Evolutionary conservation across 2,113 vertebrate species (phyloP).

Genomic region (Centropus bengalensis): DNA sequence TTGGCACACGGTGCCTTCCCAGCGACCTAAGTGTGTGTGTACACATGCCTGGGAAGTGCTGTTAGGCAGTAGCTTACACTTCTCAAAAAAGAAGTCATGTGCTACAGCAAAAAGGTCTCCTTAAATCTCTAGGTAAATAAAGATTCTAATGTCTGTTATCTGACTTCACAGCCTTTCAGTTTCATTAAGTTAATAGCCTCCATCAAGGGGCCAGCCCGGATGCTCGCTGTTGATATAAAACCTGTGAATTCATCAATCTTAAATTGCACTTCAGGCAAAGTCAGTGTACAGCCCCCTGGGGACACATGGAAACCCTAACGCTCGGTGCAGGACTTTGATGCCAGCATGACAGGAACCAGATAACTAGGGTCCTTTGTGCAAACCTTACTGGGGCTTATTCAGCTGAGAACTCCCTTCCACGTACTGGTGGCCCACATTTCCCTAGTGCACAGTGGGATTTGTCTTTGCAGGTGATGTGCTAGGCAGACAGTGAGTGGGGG

Average conservation of each 20-base stretch:
- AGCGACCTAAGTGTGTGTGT: background rate
- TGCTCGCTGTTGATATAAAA: slow-evolving; percentile 63
- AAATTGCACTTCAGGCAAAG: slow-evolving; percentile 48
- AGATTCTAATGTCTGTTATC: slow-evolving; percentile 57
- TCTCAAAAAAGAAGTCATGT: background rate
- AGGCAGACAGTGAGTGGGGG: background rate
- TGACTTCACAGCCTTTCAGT: slow-evolving; percentile 60
- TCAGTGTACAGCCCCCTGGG: background rate
- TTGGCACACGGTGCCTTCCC: background rate
- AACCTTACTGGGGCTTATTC: slow-evolving; percentile 12
- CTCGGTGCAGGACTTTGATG: background rate
- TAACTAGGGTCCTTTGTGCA: slow-evolving; percentile 11
- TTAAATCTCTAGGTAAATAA: slow-evolving; percentile 63
- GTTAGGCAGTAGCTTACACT: background rate
- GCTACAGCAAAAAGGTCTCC: slow-evolving; percentile 26
- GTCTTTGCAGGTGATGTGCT: background rate
- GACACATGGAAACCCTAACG: background rate
- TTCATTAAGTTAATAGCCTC: slow-evolving; percentile 68
- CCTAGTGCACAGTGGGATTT: background rate
- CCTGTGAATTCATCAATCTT: slow-evolving; percentile 63
- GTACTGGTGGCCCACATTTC: background rate
- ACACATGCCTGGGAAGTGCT: background rate
- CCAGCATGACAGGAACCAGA: background rate
- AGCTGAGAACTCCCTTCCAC: background rate
- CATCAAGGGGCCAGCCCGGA: slow-evolving; percentile 39